phyloP scores from a whole-genome alignment of 2,797 vertebrate species.

The Protonibea diacanthus region DNA sequence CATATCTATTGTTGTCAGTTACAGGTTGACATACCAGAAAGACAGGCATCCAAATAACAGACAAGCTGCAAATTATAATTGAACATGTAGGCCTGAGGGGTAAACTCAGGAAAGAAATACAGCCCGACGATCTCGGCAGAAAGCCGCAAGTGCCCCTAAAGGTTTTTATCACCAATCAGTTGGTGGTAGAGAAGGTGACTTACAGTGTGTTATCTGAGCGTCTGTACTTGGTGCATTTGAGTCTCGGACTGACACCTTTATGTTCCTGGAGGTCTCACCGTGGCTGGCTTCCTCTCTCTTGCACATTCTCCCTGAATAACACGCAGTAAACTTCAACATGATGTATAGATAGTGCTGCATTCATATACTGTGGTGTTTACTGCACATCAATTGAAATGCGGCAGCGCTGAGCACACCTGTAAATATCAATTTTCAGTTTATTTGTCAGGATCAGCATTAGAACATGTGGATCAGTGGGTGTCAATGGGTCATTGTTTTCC shows the following conservation, averaged over 20 bases:
- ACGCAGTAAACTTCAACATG: not conserved
- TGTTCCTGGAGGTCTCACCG: slow-evolving; percentile 6
- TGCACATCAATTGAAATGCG: not conserved
- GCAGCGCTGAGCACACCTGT: not conserved
- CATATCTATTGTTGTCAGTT: not conserved
- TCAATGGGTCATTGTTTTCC: not conserved
- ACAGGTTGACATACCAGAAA: not conserved
- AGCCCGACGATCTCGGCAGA: slow-evolving; percentile 4
- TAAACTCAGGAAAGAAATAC: slow-evolving; percentile 27
- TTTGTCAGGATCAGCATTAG: not conserved
- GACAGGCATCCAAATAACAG: slow-evolving; percentile 9
- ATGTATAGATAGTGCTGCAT: not conserved
- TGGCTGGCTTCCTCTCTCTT: not conserved
- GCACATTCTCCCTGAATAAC: not conserved
- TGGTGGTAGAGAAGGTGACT: slow-evolving; percentile 12
- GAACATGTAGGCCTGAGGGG: slow-evolving; percentile 36
- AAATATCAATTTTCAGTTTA: not conserved
- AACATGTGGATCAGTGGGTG: not conserved
- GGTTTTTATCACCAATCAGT: slow-evolving; percentile 49
- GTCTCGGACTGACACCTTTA: slow-evolving; percentile 38
- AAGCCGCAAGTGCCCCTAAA: slow-evolving; percentile 45
- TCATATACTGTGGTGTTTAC: not conserved
- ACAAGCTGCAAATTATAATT: slow-evolving; percentile 28
- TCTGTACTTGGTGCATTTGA: slow-evolving; percentile 18
- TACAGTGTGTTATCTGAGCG: slow-evolving; percentile 20